Evolutionary conservation across 2,113 vertebrate genomes (phyloP).

Genomic region (Oreotrochilus melanogaster): DNA sequence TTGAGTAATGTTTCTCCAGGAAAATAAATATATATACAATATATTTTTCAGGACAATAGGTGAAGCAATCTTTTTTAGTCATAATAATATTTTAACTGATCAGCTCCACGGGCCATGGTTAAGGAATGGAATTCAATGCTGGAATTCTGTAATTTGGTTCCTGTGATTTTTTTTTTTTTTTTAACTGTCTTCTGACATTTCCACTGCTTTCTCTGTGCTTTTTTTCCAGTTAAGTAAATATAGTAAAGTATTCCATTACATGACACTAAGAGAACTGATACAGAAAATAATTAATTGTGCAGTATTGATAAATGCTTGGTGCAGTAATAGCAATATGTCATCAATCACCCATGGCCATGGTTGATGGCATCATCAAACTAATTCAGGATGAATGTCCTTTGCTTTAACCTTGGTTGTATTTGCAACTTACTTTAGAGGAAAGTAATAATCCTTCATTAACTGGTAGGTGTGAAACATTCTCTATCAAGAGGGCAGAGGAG

Average conservation of each 20-base stretch:
- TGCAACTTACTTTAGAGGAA: constrained; percentile 30
- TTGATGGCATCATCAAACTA: constrained; percentile 32
- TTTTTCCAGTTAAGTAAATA: not conserved
- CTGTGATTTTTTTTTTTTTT: not conserved
- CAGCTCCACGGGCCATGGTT: not conserved
- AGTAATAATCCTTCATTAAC: constrained; percentile 61
- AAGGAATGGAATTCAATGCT: not conserved
- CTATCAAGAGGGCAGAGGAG: constrained; percentile 20
- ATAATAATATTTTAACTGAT: not conserved
- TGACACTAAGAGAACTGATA: constrained; percentile 39
- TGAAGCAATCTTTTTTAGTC: not conserved
- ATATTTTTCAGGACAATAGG: not conserved
- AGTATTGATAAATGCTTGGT: constrained; percentile 62
- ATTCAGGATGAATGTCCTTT: constrained; percentile 47
- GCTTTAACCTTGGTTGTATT: constrained; percentile 48
- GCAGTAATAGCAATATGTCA: not conserved
- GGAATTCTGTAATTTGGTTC: not conserved
- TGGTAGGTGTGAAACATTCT: constrained; percentile 43
- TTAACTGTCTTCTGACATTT: not conserved
- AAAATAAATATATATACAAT: not conserved
- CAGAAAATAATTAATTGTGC: constrained; percentile 32
- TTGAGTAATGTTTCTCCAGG: not conserved
- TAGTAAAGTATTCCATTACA: constrained; percentile 27
- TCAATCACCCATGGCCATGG: constrained; percentile 36
- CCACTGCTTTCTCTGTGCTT: not conserved